A percentile compares a stretch with the other conserved stretches of the same genome.
Conservation (phyloP, 2,888 invertebrate genomes). For the Ormyrus pomaceus region DNA sequence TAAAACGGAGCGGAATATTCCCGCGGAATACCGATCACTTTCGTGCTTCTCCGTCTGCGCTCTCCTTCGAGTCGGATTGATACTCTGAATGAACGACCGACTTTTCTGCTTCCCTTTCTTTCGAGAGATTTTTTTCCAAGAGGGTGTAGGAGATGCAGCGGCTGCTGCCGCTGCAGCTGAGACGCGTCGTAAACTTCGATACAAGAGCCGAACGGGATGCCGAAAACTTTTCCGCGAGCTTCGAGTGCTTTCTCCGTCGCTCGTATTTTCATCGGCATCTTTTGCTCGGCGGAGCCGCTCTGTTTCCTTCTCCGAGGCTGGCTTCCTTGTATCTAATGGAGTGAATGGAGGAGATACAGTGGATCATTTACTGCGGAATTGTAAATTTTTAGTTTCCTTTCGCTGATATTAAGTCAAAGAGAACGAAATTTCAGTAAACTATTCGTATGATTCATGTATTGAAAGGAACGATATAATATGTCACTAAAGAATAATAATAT, state of each 20-base stretch:
- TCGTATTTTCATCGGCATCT: conserved; percentile 8
- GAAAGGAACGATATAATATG: no score
- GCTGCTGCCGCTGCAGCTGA: not conserved
- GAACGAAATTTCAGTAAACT: no score
- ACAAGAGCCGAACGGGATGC: conserved; percentile 28
- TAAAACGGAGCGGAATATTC: conserved; percentile 38
- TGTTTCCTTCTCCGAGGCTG: not conserved
- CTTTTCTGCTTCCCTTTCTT: not conserved
- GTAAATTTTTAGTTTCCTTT: no score
- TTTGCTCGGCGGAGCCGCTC: not conserved
- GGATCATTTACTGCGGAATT: no score
- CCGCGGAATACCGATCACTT: conserved; percentile 42
- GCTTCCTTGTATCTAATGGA: not conserved
- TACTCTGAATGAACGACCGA: conserved; percentile 38
- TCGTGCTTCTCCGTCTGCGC: conserved; percentile 4
- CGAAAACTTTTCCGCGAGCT: conserved; percentile 28
- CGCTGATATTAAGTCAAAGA: no score
- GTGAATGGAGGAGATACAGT: no score
- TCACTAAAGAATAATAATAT: no score
- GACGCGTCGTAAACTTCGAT: conserved; percentile 34
- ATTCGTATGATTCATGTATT: no score
- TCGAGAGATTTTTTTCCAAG: not conserved
- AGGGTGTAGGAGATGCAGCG: not conserved
- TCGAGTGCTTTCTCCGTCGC: conserved; percentile 24
- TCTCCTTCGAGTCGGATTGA: conserved; percentile 21